Percentiles rank a stretch among this genome's conserved stretches.
Evolutionary conservation across 2,888 invertebrate species (phyloP).

Genomic region (Chaetogeoica ovagalla): DNA sequence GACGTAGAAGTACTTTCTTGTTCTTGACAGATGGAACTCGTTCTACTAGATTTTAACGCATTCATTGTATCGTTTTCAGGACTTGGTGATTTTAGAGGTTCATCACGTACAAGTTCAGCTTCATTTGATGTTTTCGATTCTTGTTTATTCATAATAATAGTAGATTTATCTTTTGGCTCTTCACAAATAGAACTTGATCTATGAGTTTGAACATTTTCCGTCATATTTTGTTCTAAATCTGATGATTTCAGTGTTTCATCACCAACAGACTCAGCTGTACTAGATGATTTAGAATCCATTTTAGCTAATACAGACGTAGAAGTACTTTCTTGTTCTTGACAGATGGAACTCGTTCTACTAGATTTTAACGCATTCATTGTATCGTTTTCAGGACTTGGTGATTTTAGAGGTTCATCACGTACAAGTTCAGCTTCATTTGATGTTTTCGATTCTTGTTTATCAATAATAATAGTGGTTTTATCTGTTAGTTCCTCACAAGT

Average conservation of each 20-base stretch:
- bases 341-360: background rate
- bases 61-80: background rate
- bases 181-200: background rate
- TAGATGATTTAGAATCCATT: background rate
- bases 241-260: background rate
- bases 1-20: background rate
- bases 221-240: background rate
- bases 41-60: background rate
- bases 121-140: background rate
- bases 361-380: background rate
- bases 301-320: background rate
- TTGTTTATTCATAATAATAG: background rate
- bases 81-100: background rate
- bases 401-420: background rate
- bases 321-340: background rate
- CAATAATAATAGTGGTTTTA: background rate
- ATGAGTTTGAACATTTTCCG: background rate
- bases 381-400: background rate
- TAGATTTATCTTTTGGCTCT: no score
- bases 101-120: background rate
- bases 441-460: background rate
- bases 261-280: background rate
- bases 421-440: background rate
- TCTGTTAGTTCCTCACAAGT: background rate
- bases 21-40: background rate